phyloP scores from a whole-genome alignment of 2,113 vertebrate species.

The Chaetodon trifascialis region DNA sequence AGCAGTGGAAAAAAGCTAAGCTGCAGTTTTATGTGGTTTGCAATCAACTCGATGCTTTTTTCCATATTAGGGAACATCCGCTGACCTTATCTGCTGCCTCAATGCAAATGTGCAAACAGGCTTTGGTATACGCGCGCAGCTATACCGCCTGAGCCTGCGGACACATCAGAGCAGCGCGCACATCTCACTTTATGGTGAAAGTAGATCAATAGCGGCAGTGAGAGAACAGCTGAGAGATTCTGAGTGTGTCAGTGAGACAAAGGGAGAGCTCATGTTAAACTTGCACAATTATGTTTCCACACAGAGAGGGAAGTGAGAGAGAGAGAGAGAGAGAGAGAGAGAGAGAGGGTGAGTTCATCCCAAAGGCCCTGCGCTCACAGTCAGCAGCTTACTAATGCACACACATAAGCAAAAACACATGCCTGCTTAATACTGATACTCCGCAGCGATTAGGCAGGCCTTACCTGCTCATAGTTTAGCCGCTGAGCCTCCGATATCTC shows the following conservation, averaged over 20 bases:
- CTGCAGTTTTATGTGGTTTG: constrained; percentile 54
- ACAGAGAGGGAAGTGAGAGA: neutral
- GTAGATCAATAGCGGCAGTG: neutral
- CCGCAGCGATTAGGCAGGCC: constrained; percentile 28
- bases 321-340: neutral
- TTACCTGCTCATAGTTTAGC: constrained; percentile 99
- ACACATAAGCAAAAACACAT: constrained; percentile 47
- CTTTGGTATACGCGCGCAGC: neutral
- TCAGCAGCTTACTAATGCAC: constrained; percentile 49
- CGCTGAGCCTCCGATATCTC: constrained; percentile 98
- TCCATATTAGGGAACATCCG: constrained; percentile 42
- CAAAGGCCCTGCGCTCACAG: constrained; percentile 31
- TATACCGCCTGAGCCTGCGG: neutral
- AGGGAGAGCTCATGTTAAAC: constrained; percentile 15
- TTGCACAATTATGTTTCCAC: constrained; percentile 2
- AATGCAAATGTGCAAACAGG: constrained; percentile 37
- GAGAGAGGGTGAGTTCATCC: constrained; percentile 20
- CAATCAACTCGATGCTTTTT: constrained; percentile 41
- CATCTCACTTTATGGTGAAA: neutral
- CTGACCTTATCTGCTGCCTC: constrained; percentile 44
- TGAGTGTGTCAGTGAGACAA: constrained; percentile 3
- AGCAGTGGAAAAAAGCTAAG: constrained; percentile 31
- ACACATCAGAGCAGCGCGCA: neutral
- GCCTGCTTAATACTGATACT: constrained; percentile 17
- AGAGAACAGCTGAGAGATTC: constrained; percentile 18